A percentile compares a stretch with the other conserved stretches of the same genome.
phyloP scores from a whole-genome alignment of 1,140 invertebrate genomes.

The Eurosta solidaginis region DNA sequence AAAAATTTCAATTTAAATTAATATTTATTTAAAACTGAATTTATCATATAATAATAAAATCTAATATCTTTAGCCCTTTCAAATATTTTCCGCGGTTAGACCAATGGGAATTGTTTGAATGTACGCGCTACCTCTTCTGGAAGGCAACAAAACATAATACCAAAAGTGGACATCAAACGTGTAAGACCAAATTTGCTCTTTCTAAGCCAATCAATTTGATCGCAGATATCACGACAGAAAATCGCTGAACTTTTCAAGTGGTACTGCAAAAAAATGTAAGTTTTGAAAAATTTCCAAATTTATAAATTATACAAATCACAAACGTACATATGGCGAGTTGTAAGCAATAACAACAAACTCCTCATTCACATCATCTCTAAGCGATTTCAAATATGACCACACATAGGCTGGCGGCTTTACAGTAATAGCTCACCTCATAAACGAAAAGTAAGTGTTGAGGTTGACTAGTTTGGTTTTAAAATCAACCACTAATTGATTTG shows the following conservation, averaged over 20 bases:
- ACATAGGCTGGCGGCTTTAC: neutral
- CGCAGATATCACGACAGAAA: slow-evolving; percentile 20
- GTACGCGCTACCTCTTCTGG: neutral
- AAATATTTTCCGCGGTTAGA: neutral
- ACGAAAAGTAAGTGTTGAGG: neutral
- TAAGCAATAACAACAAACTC: slow-evolving; percentile 15
- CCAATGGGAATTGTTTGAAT: slow-evolving; percentile 14
- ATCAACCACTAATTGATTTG: neutral
- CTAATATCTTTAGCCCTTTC: neutral
- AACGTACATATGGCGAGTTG: slow-evolving; percentile 14
- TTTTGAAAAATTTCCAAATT: neutral
- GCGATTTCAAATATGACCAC: slow-evolving; percentile 28
- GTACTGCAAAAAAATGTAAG: neutral
- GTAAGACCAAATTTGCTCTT: neutral
- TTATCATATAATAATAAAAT: neutral
- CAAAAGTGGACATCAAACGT: neutral
- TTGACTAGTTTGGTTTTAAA: slow-evolving; percentile 3
- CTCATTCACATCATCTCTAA: neutral
- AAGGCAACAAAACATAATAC: slow-evolving; percentile 8
- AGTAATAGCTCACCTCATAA: neutral
- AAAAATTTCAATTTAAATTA: too few relatives aligned
- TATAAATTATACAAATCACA: neutral
- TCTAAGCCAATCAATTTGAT: slow-evolving; percentile 5
- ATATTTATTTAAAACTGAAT: neutral
- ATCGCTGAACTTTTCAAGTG: neutral